A percentile compares a stretch with the other conserved stretches of the same genome.
Conservation (phyloP, 2,888 invertebrate genomes). For the Chrysomela aeneicollis region DNA sequence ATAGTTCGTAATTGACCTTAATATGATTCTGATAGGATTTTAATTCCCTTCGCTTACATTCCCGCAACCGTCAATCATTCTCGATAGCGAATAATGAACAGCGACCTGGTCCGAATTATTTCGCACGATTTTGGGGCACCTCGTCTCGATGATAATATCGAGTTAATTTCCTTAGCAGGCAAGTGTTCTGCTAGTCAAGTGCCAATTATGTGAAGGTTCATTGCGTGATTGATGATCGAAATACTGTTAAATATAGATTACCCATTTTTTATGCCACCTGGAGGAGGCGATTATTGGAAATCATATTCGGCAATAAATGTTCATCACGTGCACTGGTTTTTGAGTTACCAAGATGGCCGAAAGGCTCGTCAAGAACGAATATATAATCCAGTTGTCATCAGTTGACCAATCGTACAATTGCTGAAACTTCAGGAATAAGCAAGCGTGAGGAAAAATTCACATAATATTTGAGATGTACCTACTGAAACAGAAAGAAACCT, state of each 20-base stretch:
- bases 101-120: neutral
- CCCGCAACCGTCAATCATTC: slow-evolving; percentile 3
- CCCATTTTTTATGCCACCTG: neutral
- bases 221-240: neutral
- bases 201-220: neutral
- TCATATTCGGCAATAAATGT: too few species aligned
- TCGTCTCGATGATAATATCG: neutral
- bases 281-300: too few species aligned
- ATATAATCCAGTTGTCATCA: too few species aligned
- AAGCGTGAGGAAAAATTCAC: too few species aligned
- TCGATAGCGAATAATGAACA: neutral
- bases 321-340: too few species aligned
- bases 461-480: too few species aligned
- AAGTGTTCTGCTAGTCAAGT: neutral
- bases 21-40: slow-evolving; percentile 5
- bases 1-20: neutral
- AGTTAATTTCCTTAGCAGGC: neutral
- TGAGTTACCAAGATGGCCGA: too few species aligned
- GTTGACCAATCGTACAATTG: too few species aligned
- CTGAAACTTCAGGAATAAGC: too few species aligned
- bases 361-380: too few species aligned
- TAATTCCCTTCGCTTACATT: neutral
- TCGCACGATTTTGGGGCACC: neutral
- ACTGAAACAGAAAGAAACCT: too few species aligned
- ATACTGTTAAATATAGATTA: neutral